Conservation (phyloP, 1,140 invertebrate species). For the Babylonia areolata region DNA sequence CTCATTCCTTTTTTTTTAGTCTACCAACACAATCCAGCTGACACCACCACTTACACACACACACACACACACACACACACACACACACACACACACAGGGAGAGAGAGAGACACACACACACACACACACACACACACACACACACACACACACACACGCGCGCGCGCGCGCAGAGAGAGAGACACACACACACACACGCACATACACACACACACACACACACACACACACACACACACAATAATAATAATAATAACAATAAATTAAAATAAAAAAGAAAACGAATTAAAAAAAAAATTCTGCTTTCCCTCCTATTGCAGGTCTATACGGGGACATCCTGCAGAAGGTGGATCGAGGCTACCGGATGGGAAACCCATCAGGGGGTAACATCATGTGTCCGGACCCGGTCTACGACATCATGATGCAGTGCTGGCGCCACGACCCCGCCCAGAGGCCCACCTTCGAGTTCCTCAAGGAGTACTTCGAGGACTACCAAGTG, state of each 20-base stretch:
- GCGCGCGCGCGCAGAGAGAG: neutral
- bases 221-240: neutral
- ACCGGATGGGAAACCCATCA: constrained; percentile 90
- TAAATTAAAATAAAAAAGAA: too few species aligned
- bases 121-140: too few species aligned
- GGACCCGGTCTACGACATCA: constrained; percentile 86
- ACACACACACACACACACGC: neutral
- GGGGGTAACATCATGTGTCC: constrained; percentile 80
- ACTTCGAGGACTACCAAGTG: constrained; percentile 97
- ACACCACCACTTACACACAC: too few species aligned
- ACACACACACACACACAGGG: too few species aligned
- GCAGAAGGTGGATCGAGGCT: constrained; percentile 95
- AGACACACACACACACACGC: neutral
- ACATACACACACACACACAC: neutral
- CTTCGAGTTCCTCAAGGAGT: constrained; percentile 97
- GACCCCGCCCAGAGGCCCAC: constrained; percentile 95
- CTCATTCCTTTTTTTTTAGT: too few species aligned
- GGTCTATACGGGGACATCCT: constrained; percentile 86
- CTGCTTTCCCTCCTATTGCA: constrained; percentile 8
- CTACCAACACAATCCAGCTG: too few species aligned
- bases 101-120: too few species aligned
- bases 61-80: too few species aligned
- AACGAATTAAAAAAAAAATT: too few species aligned
- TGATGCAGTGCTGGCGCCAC: constrained; percentile 77
- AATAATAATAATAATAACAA: neutral